These are phyloP conservation scores for Diprion similis DNA, from an alignment of 1,140 invertebrate species.

Conservation along the genomic window DNA sequence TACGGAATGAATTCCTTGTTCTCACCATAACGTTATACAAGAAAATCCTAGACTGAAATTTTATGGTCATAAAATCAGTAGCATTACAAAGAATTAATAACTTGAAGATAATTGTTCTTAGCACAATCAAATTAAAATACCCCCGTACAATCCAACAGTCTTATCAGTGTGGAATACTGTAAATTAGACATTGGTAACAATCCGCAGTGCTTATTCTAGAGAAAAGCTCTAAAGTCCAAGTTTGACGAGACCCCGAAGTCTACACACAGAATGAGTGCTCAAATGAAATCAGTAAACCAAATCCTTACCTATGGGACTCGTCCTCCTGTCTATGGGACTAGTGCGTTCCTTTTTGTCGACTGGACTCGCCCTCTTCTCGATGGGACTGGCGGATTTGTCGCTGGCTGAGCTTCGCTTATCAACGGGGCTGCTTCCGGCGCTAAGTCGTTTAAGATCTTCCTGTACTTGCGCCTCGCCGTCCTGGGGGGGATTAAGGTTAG, in stretches of 20 bases:
- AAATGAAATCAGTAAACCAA: neutral
- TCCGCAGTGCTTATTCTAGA: constrained; percentile 19
- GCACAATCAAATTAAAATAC: too few relatives aligned
- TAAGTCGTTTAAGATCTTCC: constrained; percentile 52
- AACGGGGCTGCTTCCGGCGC: constrained; percentile 53
- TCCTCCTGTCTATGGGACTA: constrained; percentile 49
- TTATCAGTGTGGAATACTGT: constrained; percentile 22
- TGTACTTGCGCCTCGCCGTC: constrained; percentile 38
- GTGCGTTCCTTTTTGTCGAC: constrained; percentile 51
- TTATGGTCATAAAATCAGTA: too few relatives aligned
- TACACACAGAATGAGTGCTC: neutral
- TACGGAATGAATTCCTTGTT: too few relatives aligned
- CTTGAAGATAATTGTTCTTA: too few relatives aligned
- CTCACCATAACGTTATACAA: too few relatives aligned
- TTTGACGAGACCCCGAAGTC: constrained; percentile 2
- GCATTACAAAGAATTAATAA: too few relatives aligned
- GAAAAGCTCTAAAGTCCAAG: constrained; percentile 14
- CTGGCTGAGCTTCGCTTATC: constrained; percentile 57
- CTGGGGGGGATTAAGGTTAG: constrained; percentile 36
- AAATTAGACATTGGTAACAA: constrained; percentile 16
- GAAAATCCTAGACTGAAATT: too few relatives aligned
- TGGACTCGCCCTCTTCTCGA: constrained; percentile 52
- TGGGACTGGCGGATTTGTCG: constrained; percentile 55
- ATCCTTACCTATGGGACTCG: constrained; percentile 51
- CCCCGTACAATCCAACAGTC: neutral